A percentile compares a stretch with the other conserved stretches of the same genome.
Evolutionary conservation across 1,140 invertebrate species (phyloP).

Genomic region (Bombus superbus): DNA sequence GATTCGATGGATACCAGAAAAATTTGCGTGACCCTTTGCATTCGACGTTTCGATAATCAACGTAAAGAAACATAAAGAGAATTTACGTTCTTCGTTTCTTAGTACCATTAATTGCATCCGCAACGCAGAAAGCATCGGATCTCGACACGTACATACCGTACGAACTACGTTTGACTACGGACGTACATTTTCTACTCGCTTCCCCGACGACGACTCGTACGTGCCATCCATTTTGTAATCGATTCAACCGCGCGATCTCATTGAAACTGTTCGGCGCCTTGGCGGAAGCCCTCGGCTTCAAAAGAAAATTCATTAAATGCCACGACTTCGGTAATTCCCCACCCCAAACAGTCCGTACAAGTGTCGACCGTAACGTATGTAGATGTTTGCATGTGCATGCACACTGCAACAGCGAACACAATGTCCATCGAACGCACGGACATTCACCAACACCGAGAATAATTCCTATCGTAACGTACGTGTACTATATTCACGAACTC

Average conservation of each 20-base stretch:
- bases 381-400: background rate
- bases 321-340: background rate
- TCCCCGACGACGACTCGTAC: background rate
- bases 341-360: background rate
- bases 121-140: background rate
- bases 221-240: background rate
- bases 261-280: conserved; percentile 16
- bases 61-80: too few species aligned
- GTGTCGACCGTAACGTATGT: background rate
- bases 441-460: background rate
- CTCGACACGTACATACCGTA: background rate
- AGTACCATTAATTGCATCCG: background rate
- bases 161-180: background rate
- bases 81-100: too few species aligned
- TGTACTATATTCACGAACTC: background rate
- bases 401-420: background rate
- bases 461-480: conserved; percentile 15
- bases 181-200: background rate
- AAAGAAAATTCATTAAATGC: conserved; percentile 32
- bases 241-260: conserved; percentile 5
- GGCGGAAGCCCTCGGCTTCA: conserved; percentile 41
- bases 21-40: background rate
- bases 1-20: background rate
- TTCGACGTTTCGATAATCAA: too few species aligned
- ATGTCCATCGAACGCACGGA: conserved; percentile 3